A percentile compares a stretch with the other conserved stretches of the same genome.
Evolutionary conservation across 2,113 vertebrate species (phyloP).

Genomic region (Camelus bactrianus): DNA sequence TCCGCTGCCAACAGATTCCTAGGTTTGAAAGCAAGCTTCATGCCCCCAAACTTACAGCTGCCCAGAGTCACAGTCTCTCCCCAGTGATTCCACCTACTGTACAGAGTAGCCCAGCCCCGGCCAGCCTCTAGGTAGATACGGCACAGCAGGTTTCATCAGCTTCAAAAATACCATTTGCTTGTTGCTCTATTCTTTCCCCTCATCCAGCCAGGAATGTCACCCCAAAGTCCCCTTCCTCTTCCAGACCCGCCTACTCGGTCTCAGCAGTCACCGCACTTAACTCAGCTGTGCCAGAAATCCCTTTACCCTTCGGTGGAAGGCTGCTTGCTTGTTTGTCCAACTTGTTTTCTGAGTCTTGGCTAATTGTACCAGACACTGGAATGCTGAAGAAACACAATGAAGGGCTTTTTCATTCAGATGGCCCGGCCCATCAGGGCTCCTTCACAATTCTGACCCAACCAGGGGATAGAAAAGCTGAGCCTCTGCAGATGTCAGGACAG

Average conservation of each 20-base stretch:
- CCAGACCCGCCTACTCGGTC: constrained; percentile 20
- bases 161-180: background rate
- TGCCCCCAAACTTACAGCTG: background rate
- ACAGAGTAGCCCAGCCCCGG: background rate
- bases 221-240: constrained; percentile 42
- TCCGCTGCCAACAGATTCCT: background rate
- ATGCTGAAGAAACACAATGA: constrained; percentile 84
- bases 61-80: background rate
- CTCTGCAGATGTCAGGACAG: background rate
- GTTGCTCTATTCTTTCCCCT: background rate
- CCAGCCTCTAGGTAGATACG: background rate
- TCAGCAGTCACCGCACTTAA: constrained; percentile 49
- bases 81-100: background rate
- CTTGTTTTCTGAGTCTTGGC: constrained; percentile 84
- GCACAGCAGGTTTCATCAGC: background rate
- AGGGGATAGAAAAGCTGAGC: constrained; percentile 3
- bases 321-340: constrained; percentile 74
- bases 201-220: constrained; percentile 30
- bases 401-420: constrained; percentile 75
- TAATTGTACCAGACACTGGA: constrained; percentile 82
- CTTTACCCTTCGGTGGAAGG: constrained; percentile 48
- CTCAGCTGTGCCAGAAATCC: constrained; percentile 53
- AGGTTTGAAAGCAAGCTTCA: background rate
- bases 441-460: constrained; percentile 63
- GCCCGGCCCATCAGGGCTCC: constrained; percentile 62